Conservation (phyloP, 2,797 vertebrate genomes). For the Glossophaga mutica region DNA sequence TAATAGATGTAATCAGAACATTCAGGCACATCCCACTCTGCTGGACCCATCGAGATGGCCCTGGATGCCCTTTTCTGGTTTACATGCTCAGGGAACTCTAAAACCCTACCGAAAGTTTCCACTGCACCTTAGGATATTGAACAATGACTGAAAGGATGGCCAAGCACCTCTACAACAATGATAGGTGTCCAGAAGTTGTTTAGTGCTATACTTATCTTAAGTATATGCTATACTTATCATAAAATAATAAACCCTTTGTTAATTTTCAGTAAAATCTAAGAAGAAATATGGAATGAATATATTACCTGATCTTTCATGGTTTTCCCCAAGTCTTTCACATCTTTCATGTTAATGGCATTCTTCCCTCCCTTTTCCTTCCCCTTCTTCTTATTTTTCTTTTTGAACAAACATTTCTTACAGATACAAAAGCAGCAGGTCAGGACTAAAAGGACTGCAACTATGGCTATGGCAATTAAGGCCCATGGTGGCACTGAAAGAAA, state of each 20-base stretch:
- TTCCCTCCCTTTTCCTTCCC: constrained; percentile 99
- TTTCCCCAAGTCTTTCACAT: constrained; percentile 95
- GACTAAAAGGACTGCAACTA: constrained; percentile 96
- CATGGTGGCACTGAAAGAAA: constrained; percentile 94
- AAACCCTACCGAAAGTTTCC: background rate
- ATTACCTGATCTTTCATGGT: constrained; percentile 95
- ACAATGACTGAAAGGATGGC: background rate
- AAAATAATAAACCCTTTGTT: background rate
- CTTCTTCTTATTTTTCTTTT: constrained; percentile 99
- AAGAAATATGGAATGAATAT: constrained; percentile 43
- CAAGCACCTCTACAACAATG: background rate
- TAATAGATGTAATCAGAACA: background rate
- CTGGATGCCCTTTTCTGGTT: background rate
- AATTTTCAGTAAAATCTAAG: background rate
- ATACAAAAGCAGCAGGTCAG: constrained; percentile 99
- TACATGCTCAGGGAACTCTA: background rate
- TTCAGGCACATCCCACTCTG: background rate
- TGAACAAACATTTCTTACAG: constrained; percentile 99
- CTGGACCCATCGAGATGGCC: background rate
- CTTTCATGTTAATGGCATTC: constrained; percentile 99
- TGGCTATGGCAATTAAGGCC: constrained; percentile 98
- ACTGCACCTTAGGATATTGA: background rate
- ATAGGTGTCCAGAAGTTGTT: background rate
- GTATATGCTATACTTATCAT: too few relatives aligned
- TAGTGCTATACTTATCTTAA: background rate